Conservation (phyloP, 2,888 invertebrate genomes). For the Rapana venosa region DNA sequence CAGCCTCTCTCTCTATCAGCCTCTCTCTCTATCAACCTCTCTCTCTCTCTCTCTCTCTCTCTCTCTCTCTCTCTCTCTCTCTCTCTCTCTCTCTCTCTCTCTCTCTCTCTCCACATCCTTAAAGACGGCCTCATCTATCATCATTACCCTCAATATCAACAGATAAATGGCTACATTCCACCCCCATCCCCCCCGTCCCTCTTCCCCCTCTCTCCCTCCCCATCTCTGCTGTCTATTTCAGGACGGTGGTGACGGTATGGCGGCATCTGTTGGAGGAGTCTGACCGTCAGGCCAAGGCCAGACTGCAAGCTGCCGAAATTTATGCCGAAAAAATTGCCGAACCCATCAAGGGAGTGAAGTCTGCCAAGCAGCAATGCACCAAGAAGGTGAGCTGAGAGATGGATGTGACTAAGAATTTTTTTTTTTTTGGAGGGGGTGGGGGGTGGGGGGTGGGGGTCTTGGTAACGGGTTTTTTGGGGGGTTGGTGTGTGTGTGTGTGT, state of each 20-base stretch:
- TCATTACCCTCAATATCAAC: neutral
- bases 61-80: neutral
- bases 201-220: neutral
- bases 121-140: neutral
- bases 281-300: conserved; percentile 92
- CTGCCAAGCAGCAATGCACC: conserved; percentile 85
- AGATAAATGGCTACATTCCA: neutral
- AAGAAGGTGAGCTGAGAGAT: conserved; percentile 78
- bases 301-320: conserved; percentile 94
- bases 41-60: neutral
- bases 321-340: conserved; percentile 97
- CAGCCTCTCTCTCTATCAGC: neutral
- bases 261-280: conserved; percentile 95
- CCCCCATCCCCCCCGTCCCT: neutral
- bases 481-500: neutral
- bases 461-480: too few species aligned
- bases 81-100: neutral
- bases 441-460: too few species aligned
- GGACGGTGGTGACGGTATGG: conserved; percentile 99
- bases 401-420: too few species aligned
- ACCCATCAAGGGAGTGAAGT: conserved; percentile 90
- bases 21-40: neutral
- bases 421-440: too few species aligned
- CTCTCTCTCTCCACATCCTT: neutral
- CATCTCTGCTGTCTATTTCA: conserved; percentile 74